Evolutionary conservation across 2,797 vertebrate genomes (phyloP).

Genomic region (Propithecus perrieri): DNA sequence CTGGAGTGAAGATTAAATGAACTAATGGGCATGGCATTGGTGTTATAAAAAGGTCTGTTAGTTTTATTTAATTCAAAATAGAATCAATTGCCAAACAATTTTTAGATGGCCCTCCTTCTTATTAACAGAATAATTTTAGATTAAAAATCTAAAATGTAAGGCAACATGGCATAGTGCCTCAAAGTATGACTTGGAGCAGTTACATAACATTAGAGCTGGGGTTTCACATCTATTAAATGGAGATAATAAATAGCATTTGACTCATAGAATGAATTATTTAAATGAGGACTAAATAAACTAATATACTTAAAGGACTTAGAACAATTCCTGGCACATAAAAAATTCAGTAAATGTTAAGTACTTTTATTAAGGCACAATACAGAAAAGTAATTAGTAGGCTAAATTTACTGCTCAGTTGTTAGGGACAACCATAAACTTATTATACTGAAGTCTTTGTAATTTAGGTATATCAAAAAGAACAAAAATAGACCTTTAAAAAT

Average conservation of each 20-base stretch:
- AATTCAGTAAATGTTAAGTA: slow-evolving; percentile 46
- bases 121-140: not conserved
- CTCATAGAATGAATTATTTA: slow-evolving; percentile 36
- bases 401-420: slow-evolving; percentile 58
- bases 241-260: slow-evolving; percentile 34
- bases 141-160: slow-evolving; percentile 26
- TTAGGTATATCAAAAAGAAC: not conserved
- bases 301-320: slow-evolving; percentile 22
- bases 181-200: not conserved
- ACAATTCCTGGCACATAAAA: slow-evolving; percentile 53
- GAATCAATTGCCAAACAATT: not conserved
- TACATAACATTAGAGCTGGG: not conserved
- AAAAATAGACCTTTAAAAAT: not conserved
- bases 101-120: slow-evolving; percentile 17
- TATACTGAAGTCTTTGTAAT: slow-evolving; percentile 29
- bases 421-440: slow-evolving; percentile 16
- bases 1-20: not conserved
- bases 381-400: slow-evolving; percentile 58
- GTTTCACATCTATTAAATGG: not conserved
- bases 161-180: not conserved
- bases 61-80: slow-evolving; percentile 49
- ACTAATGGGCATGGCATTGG: not conserved
- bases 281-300: slow-evolving; percentile 41
- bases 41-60: not conserved
- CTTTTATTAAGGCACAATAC: slow-evolving; percentile 58